Conservation (phyloP, 2,113 vertebrate species). For the Ornithorhynchus anatinus region DNA sequence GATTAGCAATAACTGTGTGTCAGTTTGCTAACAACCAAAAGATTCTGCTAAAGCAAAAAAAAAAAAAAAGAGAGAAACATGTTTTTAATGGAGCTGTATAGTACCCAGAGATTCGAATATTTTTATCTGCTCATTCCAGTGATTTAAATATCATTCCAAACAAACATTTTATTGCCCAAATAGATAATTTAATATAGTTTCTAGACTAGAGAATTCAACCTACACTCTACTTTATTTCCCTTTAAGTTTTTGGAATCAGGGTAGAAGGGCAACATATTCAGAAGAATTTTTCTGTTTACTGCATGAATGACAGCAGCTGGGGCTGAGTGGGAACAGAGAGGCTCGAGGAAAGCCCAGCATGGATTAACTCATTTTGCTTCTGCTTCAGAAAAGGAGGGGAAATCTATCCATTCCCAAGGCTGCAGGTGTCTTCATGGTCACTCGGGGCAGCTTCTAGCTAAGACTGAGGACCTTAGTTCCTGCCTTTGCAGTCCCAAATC, state of each 20-base stretch:
- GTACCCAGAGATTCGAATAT: neutral
- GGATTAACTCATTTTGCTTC: too few relatives aligned
- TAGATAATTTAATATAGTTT: fast-evolving
- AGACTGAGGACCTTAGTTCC: too few relatives aligned
- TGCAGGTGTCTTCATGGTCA: too few relatives aligned
- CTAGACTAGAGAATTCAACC: neutral
- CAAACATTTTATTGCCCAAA: fast-evolving
- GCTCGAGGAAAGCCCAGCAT: too few relatives aligned
- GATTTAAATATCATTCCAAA: fast-evolving
- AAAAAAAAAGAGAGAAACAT: neutral
- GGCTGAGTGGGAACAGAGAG: too few relatives aligned
- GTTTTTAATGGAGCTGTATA: neutral
- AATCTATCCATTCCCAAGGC: too few relatives aligned
- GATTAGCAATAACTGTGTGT: neutral
- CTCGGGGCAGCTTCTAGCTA: too few relatives aligned
- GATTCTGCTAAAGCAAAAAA: neutral
- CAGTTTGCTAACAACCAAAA: neutral
- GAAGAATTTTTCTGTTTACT: too few relatives aligned
- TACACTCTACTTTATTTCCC: fast-evolving
- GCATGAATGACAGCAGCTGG: too few relatives aligned
- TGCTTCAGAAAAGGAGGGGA: too few relatives aligned
- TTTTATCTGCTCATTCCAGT: neutral
- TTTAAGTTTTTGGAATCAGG: neutral
- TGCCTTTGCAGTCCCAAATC: too few relatives aligned
- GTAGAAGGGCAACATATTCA: neutral